Base-by-base conservation (phyloP, 2,888 invertebrate species). In the Agonopterix heracliana region DNA sequence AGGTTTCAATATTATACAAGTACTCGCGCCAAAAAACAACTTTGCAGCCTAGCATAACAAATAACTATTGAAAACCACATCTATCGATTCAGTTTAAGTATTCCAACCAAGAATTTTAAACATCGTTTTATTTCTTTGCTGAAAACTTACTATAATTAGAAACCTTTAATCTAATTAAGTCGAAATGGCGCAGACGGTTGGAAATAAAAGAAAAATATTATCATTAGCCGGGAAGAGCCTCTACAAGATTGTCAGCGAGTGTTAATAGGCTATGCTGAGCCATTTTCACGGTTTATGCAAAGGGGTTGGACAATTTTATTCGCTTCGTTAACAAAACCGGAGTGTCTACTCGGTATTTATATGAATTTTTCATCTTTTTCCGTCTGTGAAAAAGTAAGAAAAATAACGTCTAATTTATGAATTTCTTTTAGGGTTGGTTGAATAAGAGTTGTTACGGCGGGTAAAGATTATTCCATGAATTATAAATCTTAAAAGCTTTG, bases 161-260 rank as follows among this genome's bases (percentile, higher is more conserved):
- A 26, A 54, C 54, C 49, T 71, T 64, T 78, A 78, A 81, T 80
- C 75, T 80, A 79, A 83, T 83, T 81, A 81, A 67, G 68, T 63
- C 63, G 61, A 59, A 65, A 68, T 66, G 62, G 63, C 59, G 64
- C 59, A 63, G 47, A 48, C 70, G 68, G 72, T 70, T 75, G 66
- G 68, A 75, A 80, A 81, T 84, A 83, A 81, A 79, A 81, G 78
- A 75, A 81, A 78, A 83, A 81, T 83, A 83, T 82, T 81, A 77
- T 78, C 74, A 71, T 79, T 79, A 67, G 66, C 67, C 60, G 56
- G 26, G 63, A 73, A 66, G 60, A 72, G 72, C 60, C 72, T 71
- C 70, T 68, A 73, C 74, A 78, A 79, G 78, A 79, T 75, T 81
- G 79, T 81, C 81, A 73, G 67, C 60, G 72, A 70, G 77, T 75